A percentile compares a stretch with the other conserved stretches of the same genome.
Conservation (phyloP, 37 sponge, comb jelly and placozoan genomes). For the Oscarella lobularis region DNA sequence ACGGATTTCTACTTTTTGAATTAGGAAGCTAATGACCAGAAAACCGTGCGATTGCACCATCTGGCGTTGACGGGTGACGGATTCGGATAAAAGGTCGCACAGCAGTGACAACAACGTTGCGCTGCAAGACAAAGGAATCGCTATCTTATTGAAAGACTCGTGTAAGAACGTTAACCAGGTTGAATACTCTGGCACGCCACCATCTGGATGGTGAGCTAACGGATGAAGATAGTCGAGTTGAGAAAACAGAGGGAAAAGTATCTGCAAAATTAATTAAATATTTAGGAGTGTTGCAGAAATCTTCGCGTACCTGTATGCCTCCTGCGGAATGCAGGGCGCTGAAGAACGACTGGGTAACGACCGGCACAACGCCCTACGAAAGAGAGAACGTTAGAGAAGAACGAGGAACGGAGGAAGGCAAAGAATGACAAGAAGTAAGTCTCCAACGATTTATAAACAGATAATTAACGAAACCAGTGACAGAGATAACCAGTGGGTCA, state of each 20-base stretch:
- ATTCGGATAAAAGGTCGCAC: not conserved
- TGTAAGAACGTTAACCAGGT: not conserved
- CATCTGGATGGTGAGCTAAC: too few species aligned
- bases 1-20: constrained; percentile 64
- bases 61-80: constrained; percentile 3
- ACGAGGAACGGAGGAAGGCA: too few species aligned
- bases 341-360: constrained; percentile 51
- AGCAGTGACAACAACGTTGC: not conserved
- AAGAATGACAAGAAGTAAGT: too few species aligned
- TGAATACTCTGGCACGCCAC: not conserved
- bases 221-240: constrained; percentile 45
- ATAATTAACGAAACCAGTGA: not conserved
- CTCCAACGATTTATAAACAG: not conserved
- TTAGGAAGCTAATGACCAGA: constrained; percentile 25
- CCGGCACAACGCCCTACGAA: constrained; percentile 64
- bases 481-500: too few species aligned
- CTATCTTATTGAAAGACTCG: not conserved
- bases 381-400: too few species aligned
- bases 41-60: constrained; percentile 6
- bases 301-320: constrained; percentile 52
- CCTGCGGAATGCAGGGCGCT: constrained; percentile 68
- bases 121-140: not conserved
- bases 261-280: constrained; percentile 10
- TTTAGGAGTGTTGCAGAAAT: not conserved
- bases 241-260: constrained; percentile 52